These are phyloP conservation scores for Acromyrmex heyeri DNA, from an alignment of 1,140 invertebrate species.

Conservation along the genomic window DNA sequence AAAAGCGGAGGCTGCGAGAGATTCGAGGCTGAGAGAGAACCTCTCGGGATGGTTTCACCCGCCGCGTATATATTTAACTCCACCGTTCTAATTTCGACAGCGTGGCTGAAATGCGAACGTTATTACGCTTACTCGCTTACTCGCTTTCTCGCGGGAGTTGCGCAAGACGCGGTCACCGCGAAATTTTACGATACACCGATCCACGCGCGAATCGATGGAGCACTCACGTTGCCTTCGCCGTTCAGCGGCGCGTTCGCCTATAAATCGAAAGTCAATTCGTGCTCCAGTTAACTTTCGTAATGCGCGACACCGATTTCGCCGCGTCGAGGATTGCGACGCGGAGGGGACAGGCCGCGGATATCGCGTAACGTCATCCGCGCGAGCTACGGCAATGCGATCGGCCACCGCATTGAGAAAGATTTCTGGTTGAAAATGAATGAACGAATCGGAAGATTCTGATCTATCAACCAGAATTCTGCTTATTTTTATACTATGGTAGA, in stretches of 20 bases:
- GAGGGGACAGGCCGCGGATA: too few relatives aligned
- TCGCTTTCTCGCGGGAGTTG: slow-evolving; percentile 32
- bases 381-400: slow-evolving; percentile 8
- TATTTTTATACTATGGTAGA: too few relatives aligned
- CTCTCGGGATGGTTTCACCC: neutral
- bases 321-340: slow-evolving; percentile 41
- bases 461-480: too few relatives aligned
- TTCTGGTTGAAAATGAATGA: too few relatives aligned
- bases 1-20: neutral
- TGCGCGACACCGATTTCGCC: slow-evolving; percentile 69
- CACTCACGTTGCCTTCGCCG: neutral
- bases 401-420: too few relatives aligned
- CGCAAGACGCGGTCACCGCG: slow-evolving; percentile 17
- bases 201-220: slow-evolving; percentile 31
- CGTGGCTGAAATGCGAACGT: slow-evolving; percentile 4
- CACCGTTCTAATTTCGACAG: slow-evolving; percentile 46
- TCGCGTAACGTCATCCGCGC: slow-evolving; percentile 20
- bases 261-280: slow-evolving; percentile 78
- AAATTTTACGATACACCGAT: slow-evolving; percentile 29
- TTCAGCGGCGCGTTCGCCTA: slow-evolving; percentile 12
- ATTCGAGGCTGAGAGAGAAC: neutral
- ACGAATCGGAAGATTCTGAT: too few relatives aligned
- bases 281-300: slow-evolving; percentile 79
- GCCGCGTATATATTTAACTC: slow-evolving; percentile 2
- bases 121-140: slow-evolving; percentile 4